phyloP scores from a whole-genome alignment of 2,888 invertebrate genomes.

The Liodrosophila aerea region DNA sequence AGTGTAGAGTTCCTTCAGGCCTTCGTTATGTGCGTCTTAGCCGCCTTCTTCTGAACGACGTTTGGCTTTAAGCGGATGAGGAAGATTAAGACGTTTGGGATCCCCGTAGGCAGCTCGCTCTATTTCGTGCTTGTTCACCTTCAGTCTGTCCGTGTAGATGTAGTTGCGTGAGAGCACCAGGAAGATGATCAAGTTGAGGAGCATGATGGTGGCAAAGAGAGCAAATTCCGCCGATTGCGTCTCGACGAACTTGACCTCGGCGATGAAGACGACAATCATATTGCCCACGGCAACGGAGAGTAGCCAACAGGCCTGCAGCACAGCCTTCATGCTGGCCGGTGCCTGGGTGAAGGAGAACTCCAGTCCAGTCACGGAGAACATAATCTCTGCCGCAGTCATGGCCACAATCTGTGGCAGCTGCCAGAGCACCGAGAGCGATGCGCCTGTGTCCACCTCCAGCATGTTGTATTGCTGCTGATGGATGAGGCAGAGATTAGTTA shows the following conservation, averaged over 20 bases:
- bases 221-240: conserved; percentile 91
- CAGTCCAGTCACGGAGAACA: conserved; percentile 97
- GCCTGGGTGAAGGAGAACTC: conserved; percentile 98
- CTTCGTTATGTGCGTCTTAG: too few relatives aligned
- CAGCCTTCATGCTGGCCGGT: conserved; percentile 95
- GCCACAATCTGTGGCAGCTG: conserved; percentile 96
- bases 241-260: conserved; percentile 76
- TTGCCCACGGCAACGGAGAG: conserved; percentile 97
- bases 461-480: conserved; percentile 65
- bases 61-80: too few relatives aligned
- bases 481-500: too few relatives aligned
- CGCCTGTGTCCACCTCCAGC: conserved; percentile 84
- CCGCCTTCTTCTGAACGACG: too few relatives aligned
- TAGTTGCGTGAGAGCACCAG: conserved; percentile 91
- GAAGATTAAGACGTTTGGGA: too few relatives aligned
- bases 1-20: too few relatives aligned
- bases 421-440: conserved; percentile 89
- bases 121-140: not conserved
- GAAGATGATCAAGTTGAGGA: conserved; percentile 91
- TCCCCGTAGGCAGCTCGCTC: too few relatives aligned
- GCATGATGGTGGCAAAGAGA: conserved; percentile 93
- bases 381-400: conserved; percentile 96
- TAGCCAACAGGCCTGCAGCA: conserved; percentile 95
- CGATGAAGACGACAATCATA: conserved; percentile 91
- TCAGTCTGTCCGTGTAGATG: conserved; percentile 84